These are phyloP conservation scores for Tribolium castaneum DNA, from an alignment of 1,140 invertebrate species.

Conservation along the genomic window DNA sequence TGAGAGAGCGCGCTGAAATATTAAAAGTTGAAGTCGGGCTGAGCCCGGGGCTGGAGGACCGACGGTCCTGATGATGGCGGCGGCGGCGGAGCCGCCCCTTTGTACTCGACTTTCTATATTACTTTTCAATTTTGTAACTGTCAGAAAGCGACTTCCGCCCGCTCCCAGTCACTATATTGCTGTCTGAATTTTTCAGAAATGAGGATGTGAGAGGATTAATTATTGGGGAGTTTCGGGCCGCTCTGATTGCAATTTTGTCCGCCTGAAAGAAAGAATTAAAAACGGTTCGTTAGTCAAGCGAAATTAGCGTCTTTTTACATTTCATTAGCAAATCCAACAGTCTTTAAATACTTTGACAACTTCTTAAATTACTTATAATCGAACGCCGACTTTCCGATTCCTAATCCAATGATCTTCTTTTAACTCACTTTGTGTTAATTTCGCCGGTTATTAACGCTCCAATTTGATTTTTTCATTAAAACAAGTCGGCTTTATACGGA, in stretches of 20 bases:
- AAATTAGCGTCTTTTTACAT: constrained; percentile 53
- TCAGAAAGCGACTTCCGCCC: constrained; percentile 19
- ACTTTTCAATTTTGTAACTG: constrained; percentile 46
- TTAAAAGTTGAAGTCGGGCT: constrained; percentile 53
- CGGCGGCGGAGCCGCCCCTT: constrained; percentile 32
- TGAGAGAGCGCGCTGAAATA: constrained; percentile 57
- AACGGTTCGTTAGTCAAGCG: constrained; percentile 46
- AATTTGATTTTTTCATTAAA: constrained; percentile 33
- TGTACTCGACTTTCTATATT: constrained; percentile 46
- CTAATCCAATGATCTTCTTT: constrained; percentile 32
- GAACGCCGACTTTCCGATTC: constrained; percentile 30
- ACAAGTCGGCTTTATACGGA: neutral
- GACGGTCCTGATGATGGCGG: constrained; percentile 34
- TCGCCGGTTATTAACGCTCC: constrained; percentile 14
- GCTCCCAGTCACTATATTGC: neutral
- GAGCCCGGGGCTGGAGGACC: constrained; percentile 42
- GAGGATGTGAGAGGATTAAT: no score
- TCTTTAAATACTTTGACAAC: constrained; percentile 52
- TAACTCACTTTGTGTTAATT: constrained; percentile 35
- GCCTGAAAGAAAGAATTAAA: constrained; percentile 34
- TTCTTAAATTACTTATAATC: constrained; percentile 43
- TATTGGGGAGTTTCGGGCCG: neutral
- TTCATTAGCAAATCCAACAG: constrained; percentile 53
- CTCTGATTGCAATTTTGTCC: constrained; percentile 32
- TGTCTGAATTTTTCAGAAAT: neutral